Base-by-base conservation (phyloP, 2,888 invertebrate genomes). In the Sinohyriopsis cumingii region DNA sequence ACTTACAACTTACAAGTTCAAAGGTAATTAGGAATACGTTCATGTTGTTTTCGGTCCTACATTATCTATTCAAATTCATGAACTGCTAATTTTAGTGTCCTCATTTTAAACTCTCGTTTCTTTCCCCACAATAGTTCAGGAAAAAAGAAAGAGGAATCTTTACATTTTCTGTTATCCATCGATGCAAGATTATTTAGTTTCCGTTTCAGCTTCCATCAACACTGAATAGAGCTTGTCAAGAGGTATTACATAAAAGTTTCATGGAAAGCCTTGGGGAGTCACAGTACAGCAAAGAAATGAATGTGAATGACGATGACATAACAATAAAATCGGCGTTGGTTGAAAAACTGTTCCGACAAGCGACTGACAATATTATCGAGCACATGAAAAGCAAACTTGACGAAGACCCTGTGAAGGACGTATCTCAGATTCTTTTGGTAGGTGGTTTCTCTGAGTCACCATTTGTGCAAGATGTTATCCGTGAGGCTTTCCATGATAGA, bases 361-460 rank as follows among this genome's bases (percentile, higher is more conserved):
- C 73, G 19, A n/a, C 59, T 9, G 63, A 70, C 24, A 56, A 56
- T 19, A 63, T 73, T 15, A 55, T 62, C 3, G 54, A 59, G 22
- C 73, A 70, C 45, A 60, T 73, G 56, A 56, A 73, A 63, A 59
- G 53, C 18, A 60, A 68, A 20, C 54, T 70, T 33, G 19, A 59
- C 3, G 53, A 70, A n/a, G 53, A 55, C 45, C 59, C 59, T 18
- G 55, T 53, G 45, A 24, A 53, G n/a, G 63, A 68, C 19, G n/a
- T 68, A 3, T 59, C 65, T 24, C 65, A 63, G 55, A 59, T 73
- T 20, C 59, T 73, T n/a, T 63, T 73, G 70, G 73, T 73, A 2
- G 73, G 73, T 1, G 73, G 73, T 9, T 73, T 73, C 63, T 59
- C 73, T 12, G 73, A 73, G 53, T 73, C 70, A 63, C 66, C 70